Evolutionary conservation across 2,797 vertebrate species (phyloP).

Genomic region (Chaenodraco wilsoni): DNA sequence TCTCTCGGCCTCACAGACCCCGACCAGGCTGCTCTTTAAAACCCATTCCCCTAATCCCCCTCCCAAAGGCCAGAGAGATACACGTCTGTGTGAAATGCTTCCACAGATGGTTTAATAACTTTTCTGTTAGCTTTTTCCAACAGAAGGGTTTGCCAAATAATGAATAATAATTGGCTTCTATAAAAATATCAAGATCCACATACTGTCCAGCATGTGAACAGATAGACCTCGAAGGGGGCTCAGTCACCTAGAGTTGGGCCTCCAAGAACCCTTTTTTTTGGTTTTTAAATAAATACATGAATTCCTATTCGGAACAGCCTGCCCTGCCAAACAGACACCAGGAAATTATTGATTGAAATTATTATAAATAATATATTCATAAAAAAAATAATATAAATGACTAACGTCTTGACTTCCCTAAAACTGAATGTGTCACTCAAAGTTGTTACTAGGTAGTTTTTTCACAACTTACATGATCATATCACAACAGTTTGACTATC

Average conservation of each 20-base stretch:
- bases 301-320: too few relatives aligned
- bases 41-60: slow-evolving; percentile 40
- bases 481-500: neutral
- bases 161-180: slow-evolving; percentile 11
- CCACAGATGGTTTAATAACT: slow-evolving; percentile 48
- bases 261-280: too few relatives aligned
- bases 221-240: too few relatives aligned
- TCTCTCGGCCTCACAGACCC: slow-evolving; percentile 23
- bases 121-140: slow-evolving; percentile 21
- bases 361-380: too few relatives aligned
- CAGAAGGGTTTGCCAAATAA: slow-evolving; percentile 14
- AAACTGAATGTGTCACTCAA: neutral
- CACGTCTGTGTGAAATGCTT: slow-evolving; percentile 35
- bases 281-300: too few relatives aligned
- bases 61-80: slow-evolving; percentile 18
- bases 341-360: too few relatives aligned
- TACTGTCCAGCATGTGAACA: neutral
- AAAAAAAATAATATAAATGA: too few relatives aligned
- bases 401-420: too few relatives aligned
- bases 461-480: neutral
- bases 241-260: too few relatives aligned
- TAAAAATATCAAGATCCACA: slow-evolving; percentile 27
- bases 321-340: too few relatives aligned
- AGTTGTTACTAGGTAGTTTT: neutral
- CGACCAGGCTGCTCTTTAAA: slow-evolving; percentile 15